phyloP scores from a whole-genome alignment of 2,113 vertebrate genomes.

The Myodes glareolus region DNA sequence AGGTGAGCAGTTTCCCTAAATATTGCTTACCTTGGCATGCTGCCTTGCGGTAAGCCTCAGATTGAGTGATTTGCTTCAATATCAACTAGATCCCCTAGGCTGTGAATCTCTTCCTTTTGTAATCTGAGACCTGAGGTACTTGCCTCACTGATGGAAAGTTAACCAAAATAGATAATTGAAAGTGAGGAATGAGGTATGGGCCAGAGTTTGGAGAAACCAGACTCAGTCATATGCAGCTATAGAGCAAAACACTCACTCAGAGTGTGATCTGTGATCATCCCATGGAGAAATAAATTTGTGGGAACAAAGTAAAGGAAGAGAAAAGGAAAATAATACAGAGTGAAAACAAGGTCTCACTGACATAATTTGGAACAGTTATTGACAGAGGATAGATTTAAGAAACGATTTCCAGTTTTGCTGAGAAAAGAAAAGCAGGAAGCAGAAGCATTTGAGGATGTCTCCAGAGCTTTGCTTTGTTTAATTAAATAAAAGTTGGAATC shows the following conservation, averaged over 20 bases:
- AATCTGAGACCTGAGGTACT: not conserved
- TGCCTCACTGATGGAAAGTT: not conserved
- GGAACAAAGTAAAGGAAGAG: not conserved
- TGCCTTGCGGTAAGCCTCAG: not conserved
- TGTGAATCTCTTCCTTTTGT: not conserved
- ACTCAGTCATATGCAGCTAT: not conserved
- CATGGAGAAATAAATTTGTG: not conserved
- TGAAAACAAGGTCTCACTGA: not conserved
- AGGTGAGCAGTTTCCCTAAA: not conserved
- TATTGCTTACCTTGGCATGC: not conserved
- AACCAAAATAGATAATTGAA: not conserved
- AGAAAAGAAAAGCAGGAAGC: not conserved
- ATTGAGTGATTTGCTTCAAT: not conserved
- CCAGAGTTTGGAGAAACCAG: not conserved
- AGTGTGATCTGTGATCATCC: not conserved
- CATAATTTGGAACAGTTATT: not conserved
- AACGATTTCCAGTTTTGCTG: not conserved
- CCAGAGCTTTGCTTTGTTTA: not conserved
- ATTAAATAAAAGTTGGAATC: not conserved
- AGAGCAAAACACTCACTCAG: not conserved
- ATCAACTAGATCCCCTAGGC: not conserved
- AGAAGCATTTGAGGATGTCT: no score
- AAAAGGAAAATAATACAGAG: not conserved
- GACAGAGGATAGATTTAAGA: not conserved
- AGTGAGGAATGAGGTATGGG: accelerated